Evolutionary conservation across 2,797 vertebrate species (phyloP).

Genomic region (Bovichtus diacanthus): DNA sequence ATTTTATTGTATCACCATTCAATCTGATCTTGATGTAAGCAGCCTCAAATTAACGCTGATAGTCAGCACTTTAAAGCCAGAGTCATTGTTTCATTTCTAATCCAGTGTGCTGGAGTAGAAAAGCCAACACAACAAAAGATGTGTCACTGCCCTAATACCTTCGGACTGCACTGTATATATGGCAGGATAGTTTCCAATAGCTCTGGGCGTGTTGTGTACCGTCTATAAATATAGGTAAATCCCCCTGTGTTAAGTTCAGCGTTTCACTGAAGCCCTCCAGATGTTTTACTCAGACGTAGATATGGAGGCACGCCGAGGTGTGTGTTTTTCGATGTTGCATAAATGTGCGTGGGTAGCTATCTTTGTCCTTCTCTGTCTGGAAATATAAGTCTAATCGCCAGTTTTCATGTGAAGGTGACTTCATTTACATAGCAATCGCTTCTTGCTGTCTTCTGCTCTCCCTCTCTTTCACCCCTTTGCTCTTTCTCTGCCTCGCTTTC

Average conservation of each 20-base stretch:
- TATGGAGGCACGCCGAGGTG: slow-evolving; percentile 38
- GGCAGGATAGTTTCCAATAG: slow-evolving; percentile 14
- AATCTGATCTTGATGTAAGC: slow-evolving; percentile 20
- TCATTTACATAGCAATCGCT: slow-evolving; percentile 75
- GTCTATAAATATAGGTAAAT: slow-evolving; percentile 57
- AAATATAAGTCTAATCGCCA: slow-evolving; percentile 69
- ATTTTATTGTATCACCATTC: slow-evolving; percentile 1
- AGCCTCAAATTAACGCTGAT: slow-evolving; percentile 26
- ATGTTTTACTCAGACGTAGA: slow-evolving; percentile 60
- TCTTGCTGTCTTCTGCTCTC: slow-evolving; percentile 24
- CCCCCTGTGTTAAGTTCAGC: slow-evolving; percentile 45
- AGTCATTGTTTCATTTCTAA: slow-evolving; percentile 38
- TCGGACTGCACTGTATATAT: slow-evolving; percentile 29
- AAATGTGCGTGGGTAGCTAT: slow-evolving; percentile 47
- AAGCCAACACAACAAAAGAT: slow-evolving; percentile 31
- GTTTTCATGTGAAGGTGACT: slow-evolving; percentile 74
- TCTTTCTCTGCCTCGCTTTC: slow-evolving; percentile 28
- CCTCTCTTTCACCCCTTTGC: slow-evolving; percentile 35
- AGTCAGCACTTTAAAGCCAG: slow-evolving; percentile 16
- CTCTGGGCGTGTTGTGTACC: slow-evolving; percentile 28
- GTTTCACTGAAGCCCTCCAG: slow-evolving; percentile 51
- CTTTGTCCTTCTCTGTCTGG: slow-evolving; percentile 73
- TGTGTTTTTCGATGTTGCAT: slow-evolving; percentile 21
- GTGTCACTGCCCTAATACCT: slow-evolving; percentile 32
- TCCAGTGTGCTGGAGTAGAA: neutral